Percentiles rank a stretch among this genome's conserved stretches.
Conservation (phyloP, 2,797 vertebrate species). For the Leptoclinus maculatus region DNA sequence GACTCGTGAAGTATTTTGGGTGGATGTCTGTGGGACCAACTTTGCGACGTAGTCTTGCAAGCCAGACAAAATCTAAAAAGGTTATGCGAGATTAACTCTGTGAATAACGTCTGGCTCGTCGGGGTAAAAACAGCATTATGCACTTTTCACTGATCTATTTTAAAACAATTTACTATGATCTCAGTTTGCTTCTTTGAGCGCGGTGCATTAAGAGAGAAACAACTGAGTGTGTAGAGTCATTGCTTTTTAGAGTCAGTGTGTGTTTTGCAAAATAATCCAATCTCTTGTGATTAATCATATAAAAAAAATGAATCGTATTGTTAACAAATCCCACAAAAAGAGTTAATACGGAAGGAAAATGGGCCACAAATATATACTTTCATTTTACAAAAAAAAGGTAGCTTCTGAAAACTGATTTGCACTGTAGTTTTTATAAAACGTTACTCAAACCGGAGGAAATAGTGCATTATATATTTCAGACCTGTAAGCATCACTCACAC, state of each 20-base stretch:
- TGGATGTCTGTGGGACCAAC: slow-evolving; percentile 17
- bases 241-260: slow-evolving; percentile 1
- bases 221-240: slow-evolving; percentile 1
- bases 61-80: slow-evolving; percentile 48
- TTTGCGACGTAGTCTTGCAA: slow-evolving; percentile 19
- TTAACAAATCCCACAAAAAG: neutral
- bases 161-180: slow-evolving; percentile 43
- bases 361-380: neutral
- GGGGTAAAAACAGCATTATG: slow-evolving; percentile 40
- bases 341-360: neutral
- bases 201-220: slow-evolving; percentile 35
- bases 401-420: neutral
- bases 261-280: neutral
- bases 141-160: slow-evolving; percentile 53
- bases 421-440: neutral
- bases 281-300: neutral
- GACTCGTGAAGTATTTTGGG: slow-evolving; percentile 42
- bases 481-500: neutral
- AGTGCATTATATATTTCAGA: slow-evolving; percentile 8
- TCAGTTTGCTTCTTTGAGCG: slow-evolving; percentile 38
- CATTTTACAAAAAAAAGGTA: neutral
- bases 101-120: slow-evolving; percentile 48
- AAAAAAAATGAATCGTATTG: neutral
- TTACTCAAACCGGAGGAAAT: neutral
- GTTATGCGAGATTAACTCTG: slow-evolving; percentile 48